Percentiles rank a stretch among this genome's conserved stretches.
Conservation (phyloP, 2,888 invertebrate species). For the Tiliacea citrago region DNA sequence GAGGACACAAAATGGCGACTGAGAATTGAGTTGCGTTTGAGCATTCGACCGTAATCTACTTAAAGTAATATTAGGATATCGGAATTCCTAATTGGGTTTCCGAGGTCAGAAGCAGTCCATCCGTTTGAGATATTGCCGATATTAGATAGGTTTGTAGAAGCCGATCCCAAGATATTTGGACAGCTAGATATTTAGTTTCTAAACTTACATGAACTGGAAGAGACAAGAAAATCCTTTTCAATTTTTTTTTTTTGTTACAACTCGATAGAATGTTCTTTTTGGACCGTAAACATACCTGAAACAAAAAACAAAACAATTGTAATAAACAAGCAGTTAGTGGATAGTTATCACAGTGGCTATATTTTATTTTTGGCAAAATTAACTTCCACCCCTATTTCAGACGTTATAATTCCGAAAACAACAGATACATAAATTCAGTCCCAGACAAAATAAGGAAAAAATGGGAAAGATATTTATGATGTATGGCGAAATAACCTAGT, state of each 20-base stretch:
- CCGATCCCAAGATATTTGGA: neutral
- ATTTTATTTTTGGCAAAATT: constrained; percentile 53
- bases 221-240: neutral
- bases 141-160: neutral
- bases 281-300: constrained; percentile 54
- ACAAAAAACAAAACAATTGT: constrained; percentile 57
- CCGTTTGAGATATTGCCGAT: neutral
- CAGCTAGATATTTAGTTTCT: neutral
- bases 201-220: constrained; percentile 12
- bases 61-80: constrained; percentile 6
- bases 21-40: neutral
- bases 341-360: constrained; percentile 27
- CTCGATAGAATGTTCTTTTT: neutral
- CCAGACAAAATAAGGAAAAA: constrained; percentile 52
- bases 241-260: neutral
- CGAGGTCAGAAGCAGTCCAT: neutral
- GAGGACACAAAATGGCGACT: neutral
- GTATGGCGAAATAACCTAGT: constrained; percentile 5
- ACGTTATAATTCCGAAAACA: constrained; percentile 58
- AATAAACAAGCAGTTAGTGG: constrained; percentile 44
- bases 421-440: constrained; percentile 60
- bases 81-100: constrained; percentile 11
- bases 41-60: neutral
- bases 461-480: constrained; percentile 48
- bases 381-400: constrained; percentile 39